Percentiles rank a stretch among this genome's conserved stretches.
These are phyloP conservation scores for Oreochromis tanganicae DNA, from an alignment of 2,113 vertebrate species.

Conservation along the genomic window DNA sequence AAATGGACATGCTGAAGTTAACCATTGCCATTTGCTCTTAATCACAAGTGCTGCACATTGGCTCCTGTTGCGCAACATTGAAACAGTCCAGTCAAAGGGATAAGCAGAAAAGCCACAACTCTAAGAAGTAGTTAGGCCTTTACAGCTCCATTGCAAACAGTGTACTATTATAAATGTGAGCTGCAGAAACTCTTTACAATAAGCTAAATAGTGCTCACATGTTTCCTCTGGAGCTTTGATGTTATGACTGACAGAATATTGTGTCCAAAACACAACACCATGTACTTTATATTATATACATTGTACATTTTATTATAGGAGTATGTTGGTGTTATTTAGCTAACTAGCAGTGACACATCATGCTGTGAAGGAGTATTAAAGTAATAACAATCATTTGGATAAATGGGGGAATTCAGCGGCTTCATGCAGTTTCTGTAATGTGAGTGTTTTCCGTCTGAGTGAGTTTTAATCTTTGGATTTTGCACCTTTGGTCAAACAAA, in stretches of 20 bases:
- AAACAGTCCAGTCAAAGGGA: neutral
- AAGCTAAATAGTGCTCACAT: neutral
- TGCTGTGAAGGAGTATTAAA: neutral
- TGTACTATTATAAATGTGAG: neutral
- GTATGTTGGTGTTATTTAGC: neutral
- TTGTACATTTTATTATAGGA: neutral
- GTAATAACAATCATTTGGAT: neutral
- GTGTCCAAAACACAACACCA: neutral
- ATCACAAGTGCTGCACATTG: neutral
- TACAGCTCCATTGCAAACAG: neutral
- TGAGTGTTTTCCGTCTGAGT: neutral
- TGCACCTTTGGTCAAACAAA: neutral
- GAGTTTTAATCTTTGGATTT: neutral
- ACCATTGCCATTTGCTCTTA: neutral
- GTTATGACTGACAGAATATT: neutral
- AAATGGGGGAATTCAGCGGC: neutral
- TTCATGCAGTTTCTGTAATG: neutral
- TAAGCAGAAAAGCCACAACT: neutral
- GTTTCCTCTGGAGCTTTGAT: neutral
- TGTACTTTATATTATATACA: neutral
- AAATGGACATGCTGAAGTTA: slow-evolving; percentile 21
- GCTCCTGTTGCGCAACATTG: neutral
- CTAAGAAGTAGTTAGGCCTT: neutral
- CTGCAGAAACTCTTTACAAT: neutral
- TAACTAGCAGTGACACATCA: neutral